phyloP scores from a whole-genome alignment of 1,140 invertebrate genomes.

The Drosophila subobscura region DNA sequence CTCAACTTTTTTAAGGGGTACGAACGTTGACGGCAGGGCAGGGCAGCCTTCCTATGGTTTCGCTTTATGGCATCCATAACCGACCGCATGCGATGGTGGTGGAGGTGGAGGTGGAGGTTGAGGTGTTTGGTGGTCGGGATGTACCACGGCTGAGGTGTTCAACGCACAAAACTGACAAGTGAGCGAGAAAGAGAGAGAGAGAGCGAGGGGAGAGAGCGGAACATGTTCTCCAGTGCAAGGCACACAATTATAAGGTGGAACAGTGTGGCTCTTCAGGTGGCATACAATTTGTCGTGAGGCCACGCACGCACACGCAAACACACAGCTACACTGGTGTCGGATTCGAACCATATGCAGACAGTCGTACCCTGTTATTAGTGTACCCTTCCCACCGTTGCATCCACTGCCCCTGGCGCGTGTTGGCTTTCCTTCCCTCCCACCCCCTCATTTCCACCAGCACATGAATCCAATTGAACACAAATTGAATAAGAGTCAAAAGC shows the following conservation, averaged over 20 bases:
- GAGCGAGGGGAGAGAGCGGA: conserved; percentile 22
- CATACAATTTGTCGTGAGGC: too few relatives aligned
- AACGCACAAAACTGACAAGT: conserved; percentile 14
- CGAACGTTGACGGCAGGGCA: neutral
- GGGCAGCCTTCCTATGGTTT: conserved; percentile 30
- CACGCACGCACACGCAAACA: too few relatives aligned
- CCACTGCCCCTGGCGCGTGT: too few relatives aligned
- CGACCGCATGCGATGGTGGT: conserved; percentile 12
- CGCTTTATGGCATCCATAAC: conserved; percentile 47
- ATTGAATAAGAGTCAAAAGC: conserved; percentile 79
- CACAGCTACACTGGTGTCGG: too few relatives aligned
- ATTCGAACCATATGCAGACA: too few relatives aligned
- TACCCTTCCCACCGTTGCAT: too few relatives aligned
- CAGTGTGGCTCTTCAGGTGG: too few relatives aligned
- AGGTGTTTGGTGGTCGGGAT: neutral
- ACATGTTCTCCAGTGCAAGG: conserved; percentile 30
- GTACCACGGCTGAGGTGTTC: conserved; percentile 24
- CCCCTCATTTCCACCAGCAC: conserved; percentile 10
- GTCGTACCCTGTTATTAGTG: too few relatives aligned
- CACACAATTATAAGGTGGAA: too few relatives aligned
- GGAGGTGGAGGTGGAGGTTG: neutral
- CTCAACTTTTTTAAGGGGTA: conserved; percentile 11
- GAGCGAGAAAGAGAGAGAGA: too few relatives aligned
- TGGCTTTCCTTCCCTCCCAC: conserved; percentile 1
- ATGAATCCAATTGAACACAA: conserved; percentile 77